Evolutionary conservation across 2,888 invertebrate genomes (phyloP).

Genomic region (Caenorhabditis panamensis): DNA sequence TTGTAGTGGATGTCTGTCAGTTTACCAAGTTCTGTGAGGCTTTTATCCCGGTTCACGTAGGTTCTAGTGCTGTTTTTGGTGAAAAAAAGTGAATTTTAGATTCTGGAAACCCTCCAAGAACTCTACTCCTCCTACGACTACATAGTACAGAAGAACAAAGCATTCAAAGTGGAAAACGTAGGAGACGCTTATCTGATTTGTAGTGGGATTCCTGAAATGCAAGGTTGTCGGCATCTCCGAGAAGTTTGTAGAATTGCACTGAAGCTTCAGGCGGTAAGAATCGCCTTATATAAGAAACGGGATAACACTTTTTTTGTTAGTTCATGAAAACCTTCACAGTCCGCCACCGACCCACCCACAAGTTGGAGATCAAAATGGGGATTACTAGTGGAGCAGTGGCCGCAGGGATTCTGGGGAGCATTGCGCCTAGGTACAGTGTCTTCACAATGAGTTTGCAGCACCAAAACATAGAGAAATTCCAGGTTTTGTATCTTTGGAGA

Average conservation of each 20-base stretch:
- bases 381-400: slow-evolving; percentile 69
- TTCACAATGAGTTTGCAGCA: too few relatives aligned
- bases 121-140: slow-evolving; percentile 70
- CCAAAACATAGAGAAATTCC: too few relatives aligned
- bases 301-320: slow-evolving; percentile 11
- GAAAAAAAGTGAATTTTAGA: slow-evolving; percentile 44
- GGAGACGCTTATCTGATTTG: slow-evolving; percentile 71
- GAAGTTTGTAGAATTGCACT: slow-evolving; percentile 65
- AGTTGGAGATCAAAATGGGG: slow-evolving; percentile 65
- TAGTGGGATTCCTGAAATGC: slow-evolving; percentile 69
- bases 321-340: slow-evolving; percentile 60
- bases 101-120: slow-evolving; percentile 69
- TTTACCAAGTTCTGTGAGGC: slow-evolving; percentile 70
- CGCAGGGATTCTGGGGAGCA: slow-evolving; percentile 68
- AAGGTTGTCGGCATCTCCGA: slow-evolving; percentile 57
- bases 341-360: slow-evolving; percentile 64
- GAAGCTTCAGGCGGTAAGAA: slow-evolving; percentile 60
- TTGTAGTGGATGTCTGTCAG: slow-evolving; percentile 70
- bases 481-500: slow-evolving; percentile 73
- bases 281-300: background rate
- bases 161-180: slow-evolving; percentile 73
- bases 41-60: slow-evolving; percentile 70
- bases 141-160: slow-evolving; percentile 65
- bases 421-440: slow-evolving; percentile 67
- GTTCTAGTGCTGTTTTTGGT: background rate